Base-by-base conservation (phyloP, 2,113 vertebrate genomes). In the Pteropus alecto region DNA sequence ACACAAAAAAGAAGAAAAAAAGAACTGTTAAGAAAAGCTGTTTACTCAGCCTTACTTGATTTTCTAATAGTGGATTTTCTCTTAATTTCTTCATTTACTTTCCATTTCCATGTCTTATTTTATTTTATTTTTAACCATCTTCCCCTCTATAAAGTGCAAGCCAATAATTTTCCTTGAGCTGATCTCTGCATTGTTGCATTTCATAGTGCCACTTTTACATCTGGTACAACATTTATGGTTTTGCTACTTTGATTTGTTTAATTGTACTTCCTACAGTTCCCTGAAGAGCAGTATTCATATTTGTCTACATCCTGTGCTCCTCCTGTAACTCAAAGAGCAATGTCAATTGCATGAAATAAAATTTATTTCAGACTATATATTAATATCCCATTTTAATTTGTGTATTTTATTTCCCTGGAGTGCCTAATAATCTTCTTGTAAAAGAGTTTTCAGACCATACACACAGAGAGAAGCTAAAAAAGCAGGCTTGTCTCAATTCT, bases 191-290 rank as follows among this genome's bases (percentile, higher is more conserved):
- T 6, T 51, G 41, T 58, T 19, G 46, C 3, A 70, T 92, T 41
- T 48, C 30, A 56, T 19, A 58, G 8, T 35, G 35, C 24, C 73
- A 41, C 43, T 51, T 93, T 35, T 84, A 48, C 12, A 38, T 51
- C 11, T 56, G 26, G 30, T 68, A 33, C 22, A 18, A 70, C 35
- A 58, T 83, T 84, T 73, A 81, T n/a, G 21, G 19, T 74, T 96
- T 87, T 93, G 30, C 21, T 93, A 43, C 67, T 71, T 90, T 81
- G 48, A 63, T 94, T 76, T n/a, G 16, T 91, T 82, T 96, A 86
- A 56, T 33, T 70, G n/a, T 58, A 41, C 78, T 74, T 88, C n/a
- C 51, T 86, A 58, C 30, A n/a, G 33, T 30, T 78, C 61, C 70
- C 73, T 84, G 56, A 48, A 88, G 54, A 79, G 35, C 54, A 48